These are phyloP conservation scores for Glaucomys volans DNA, from an alignment of 2,113 vertebrate species.

Conservation along the genomic window DNA sequence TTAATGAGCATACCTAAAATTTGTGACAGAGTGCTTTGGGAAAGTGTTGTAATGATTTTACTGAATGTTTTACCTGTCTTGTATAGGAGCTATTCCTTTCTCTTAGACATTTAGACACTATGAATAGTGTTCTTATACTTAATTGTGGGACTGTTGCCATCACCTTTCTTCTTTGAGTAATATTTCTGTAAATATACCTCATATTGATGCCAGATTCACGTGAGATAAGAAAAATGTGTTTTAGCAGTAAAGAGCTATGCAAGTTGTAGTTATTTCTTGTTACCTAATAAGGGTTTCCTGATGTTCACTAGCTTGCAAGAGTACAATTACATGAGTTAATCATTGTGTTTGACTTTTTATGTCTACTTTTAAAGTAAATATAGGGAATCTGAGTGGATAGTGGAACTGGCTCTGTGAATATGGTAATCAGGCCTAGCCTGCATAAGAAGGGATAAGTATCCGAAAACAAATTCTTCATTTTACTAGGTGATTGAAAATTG, in stretches of 20 bases:
- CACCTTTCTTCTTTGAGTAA: not conserved
- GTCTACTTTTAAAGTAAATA: not conserved
- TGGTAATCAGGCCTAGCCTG: not conserved
- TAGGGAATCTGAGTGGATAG: not conserved
- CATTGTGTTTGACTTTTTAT: not conserved
- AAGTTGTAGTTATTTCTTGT: conserved; percentile 4
- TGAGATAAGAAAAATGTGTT: not conserved
- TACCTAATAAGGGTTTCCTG: not conserved
- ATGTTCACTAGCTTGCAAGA: not conserved
- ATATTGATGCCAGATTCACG: not conserved
- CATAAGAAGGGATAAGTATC: not conserved
- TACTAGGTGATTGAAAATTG: not conserved
- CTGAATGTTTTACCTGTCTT: not conserved
- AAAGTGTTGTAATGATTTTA: not conserved
- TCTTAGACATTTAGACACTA: not conserved
- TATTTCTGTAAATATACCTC: not conserved
- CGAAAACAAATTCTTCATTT: not conserved
- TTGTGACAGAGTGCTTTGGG: not conserved
- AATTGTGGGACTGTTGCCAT: not conserved
- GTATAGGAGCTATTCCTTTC: not conserved
- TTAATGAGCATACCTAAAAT: not conserved
- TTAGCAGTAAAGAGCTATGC: not conserved
- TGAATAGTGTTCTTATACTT: accelerated
- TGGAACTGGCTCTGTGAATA: not conserved
- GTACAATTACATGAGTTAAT: not conserved